phyloP scores from a whole-genome alignment of 2,113 vertebrate genomes.

The Cathartes aura region DNA sequence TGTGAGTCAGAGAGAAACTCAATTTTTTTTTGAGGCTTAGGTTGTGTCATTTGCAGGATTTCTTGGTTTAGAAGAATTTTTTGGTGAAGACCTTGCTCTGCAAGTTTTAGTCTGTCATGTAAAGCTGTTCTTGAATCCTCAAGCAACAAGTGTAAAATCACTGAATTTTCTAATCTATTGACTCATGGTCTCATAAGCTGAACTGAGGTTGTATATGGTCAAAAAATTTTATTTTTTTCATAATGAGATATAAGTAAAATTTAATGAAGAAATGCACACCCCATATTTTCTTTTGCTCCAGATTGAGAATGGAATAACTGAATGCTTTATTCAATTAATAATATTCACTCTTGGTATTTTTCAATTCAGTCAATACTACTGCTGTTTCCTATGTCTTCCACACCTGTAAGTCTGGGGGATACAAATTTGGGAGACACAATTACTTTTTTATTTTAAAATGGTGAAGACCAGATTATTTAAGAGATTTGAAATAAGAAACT shows the following conservation, averaged over 20 bases:
- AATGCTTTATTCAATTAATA: neutral
- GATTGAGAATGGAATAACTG: neutral
- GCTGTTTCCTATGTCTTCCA: neutral
- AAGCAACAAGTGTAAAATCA: neutral
- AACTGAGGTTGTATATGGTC: neutral
- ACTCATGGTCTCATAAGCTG: neutral
- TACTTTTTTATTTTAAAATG: neutral
- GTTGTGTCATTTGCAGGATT: neutral
- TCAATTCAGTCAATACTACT: neutral
- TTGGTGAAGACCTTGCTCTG: neutral
- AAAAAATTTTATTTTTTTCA: neutral
- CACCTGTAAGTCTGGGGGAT: neutral
- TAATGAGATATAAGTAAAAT: neutral
- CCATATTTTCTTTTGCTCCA: neutral
- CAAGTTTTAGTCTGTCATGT: neutral
- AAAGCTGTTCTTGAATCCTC: neutral
- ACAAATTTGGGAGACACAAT: neutral
- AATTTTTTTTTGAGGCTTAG: neutral
- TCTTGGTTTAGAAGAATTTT: neutral
- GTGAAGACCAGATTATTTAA: neutral
- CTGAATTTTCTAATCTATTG: neutral
- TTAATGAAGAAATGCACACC: neutral
- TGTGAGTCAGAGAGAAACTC: neutral
- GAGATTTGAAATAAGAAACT: neutral
- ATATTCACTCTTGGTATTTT: neutral